Conservation (phyloP, 2,113 vertebrate species). For the Mesembrinibis cayennensis region DNA sequence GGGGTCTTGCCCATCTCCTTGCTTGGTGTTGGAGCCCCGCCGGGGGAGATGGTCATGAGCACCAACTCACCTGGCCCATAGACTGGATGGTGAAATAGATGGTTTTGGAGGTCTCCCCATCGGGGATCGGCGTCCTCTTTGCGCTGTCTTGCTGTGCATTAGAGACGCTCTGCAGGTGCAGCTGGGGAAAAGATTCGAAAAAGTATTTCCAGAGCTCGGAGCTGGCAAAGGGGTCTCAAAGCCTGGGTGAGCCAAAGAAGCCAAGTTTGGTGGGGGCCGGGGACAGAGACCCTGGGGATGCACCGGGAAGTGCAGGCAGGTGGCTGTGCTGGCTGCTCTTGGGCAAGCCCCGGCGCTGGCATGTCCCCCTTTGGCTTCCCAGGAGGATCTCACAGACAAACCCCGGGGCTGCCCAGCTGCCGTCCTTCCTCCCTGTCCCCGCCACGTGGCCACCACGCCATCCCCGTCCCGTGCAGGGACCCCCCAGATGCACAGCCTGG, state of each 20-base stretch:
- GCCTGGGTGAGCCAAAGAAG: neutral
- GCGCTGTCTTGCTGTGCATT: rapidly evolving
- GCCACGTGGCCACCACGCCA: rapidly evolving
- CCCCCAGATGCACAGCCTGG: rapidly evolving
- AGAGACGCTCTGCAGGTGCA: rapidly evolving
- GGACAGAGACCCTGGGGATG: neutral
- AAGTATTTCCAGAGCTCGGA: neutral
- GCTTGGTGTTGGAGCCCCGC: neutral
- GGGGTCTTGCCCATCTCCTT: neutral
- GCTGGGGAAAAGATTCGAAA: neutral
- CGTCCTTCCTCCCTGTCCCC: neutral
- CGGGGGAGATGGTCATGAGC: rapidly evolving
- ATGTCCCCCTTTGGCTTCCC: neutral
- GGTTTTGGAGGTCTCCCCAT: rapidly evolving
- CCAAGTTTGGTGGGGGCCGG: neutral
- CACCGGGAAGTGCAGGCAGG: neutral
- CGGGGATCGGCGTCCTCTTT: rapidly evolving
- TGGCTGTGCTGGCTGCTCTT: neutral
- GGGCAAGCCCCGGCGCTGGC: neutral
- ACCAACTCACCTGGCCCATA: neutral
- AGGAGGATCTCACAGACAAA: neutral
- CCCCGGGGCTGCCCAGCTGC: neutral
- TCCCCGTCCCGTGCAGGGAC: neutral
- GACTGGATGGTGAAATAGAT: neutral
- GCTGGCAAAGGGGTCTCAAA: neutral